Evolutionary conservation across 2,888 invertebrate genomes (phyloP).

Genomic region (Monoplex corrugatus): DNA sequence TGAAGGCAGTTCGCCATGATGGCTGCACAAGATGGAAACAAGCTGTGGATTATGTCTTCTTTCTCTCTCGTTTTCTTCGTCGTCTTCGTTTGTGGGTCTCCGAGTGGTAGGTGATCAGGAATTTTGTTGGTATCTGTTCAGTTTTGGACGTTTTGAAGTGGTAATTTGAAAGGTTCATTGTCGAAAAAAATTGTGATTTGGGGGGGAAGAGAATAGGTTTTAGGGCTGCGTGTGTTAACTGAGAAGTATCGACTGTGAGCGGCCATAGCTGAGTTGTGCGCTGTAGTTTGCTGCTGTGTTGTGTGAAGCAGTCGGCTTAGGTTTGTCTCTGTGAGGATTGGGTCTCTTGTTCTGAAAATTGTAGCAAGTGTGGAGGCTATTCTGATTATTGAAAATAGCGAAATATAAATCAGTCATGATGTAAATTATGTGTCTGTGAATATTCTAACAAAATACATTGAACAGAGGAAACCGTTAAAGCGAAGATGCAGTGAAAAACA

Average conservation of each 20-base stretch:
- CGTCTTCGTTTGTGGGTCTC: neutral
- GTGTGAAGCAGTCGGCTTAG: too few species aligned
- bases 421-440: too few species aligned
- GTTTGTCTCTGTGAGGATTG: too few species aligned
- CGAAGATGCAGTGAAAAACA: too few species aligned
- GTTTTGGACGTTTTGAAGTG: neutral
- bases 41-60: neutral
- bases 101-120: neutral
- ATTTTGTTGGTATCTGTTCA: neutral
- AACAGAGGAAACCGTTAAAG: too few species aligned
- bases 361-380: too few species aligned
- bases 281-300: too few species aligned
- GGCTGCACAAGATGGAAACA: neutral
- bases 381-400: too few species aligned
- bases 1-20: conserved; percentile 35
- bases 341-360: too few species aligned
- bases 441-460: too few species aligned
- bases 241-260: neutral
- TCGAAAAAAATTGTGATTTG: too few species aligned
- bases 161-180: neutral
- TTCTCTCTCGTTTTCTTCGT: conserved; percentile 5
- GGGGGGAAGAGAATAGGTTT: neutral
- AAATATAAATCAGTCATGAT: too few species aligned
- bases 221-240: neutral
- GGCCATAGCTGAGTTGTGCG: neutral